Conservation (phyloP, 30 jellyfish, hydroid and myxozoan species). For the Morbakka virulenta region DNA sequence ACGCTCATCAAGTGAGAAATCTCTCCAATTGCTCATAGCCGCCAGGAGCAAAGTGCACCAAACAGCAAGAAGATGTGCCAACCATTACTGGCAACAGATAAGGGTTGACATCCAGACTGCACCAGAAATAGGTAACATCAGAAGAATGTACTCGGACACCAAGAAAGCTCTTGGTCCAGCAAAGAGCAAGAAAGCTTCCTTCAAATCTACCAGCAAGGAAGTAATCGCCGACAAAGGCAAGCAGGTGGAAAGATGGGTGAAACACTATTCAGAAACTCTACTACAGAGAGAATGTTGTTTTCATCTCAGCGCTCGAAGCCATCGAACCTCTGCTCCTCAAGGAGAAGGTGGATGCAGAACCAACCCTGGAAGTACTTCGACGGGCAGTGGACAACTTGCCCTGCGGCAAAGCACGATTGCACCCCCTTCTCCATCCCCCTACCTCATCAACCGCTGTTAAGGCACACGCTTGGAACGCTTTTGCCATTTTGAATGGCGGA, state of each 20-base stretch:
- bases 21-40: too few species aligned
- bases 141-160: not conserved
- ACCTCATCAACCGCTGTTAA: not conserved
- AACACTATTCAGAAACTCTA: constrained; percentile 21
- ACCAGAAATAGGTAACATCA: not conserved
- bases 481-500: not conserved
- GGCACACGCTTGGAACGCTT: not conserved
- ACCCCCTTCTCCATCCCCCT: not conserved
- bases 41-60: too few species aligned
- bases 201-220: not conserved
- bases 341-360: constrained; percentile 17
- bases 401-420: constrained; percentile 17
- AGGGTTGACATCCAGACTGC: too few species aligned
- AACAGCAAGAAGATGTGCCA: not conserved
- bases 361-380: constrained; percentile 1
- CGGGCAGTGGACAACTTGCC: not conserved
- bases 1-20: too few species aligned
- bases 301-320: not conserved
- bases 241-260: constrained; percentile 27
- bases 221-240: not conserved
- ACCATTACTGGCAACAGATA: not conserved
- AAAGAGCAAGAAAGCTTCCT: not conserved
- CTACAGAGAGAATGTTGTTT: not conserved
- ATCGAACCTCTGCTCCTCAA: constrained; percentile 4
- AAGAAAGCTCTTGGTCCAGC: not conserved